Base-by-base conservation (phyloP, 2,888 invertebrate species). In the Prenolepis imparis region DNA sequence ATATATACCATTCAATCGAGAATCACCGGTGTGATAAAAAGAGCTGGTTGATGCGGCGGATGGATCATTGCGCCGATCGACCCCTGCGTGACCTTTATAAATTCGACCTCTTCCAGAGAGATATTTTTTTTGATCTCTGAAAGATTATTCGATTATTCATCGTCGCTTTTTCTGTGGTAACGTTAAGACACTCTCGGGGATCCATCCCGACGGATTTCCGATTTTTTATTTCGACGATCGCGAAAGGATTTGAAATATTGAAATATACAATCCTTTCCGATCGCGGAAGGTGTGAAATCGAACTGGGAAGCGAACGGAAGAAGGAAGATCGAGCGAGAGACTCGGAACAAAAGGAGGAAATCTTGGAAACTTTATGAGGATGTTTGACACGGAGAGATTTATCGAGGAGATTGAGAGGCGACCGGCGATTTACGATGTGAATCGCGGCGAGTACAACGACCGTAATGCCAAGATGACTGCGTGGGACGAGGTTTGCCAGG, bases 401-500 rank as follows among this genome's bases (percentile, higher is more conserved):
- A 94, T 94, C 86, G 85, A 83, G 44, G 94, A 94, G 81, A 91
- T 94, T 28, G 91, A 93, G 86, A 93, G 91, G 70, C 90, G 93
- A 44, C 94, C 94, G 63, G 93, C 93, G 41, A 94, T 94, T 81
- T 94, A 94, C 90, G 93, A 94, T 81, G 84, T 90, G 67, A 91
- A 91, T 73, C 92, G 92, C 81, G 90, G 91, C 72, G 91, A 92
- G 89, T 94, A 93, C 91, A 92, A 91, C 87, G 93, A 94, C 89
- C 92, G 93, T 82, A 88, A 88, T 64, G 92, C 92, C 72, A 94
- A 93, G 89, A 90, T 90, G 85, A 90, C 88, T 86, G 94, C 94
- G 80, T 94, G 94, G 94, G 90, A 91, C 83, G 92, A 94, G 84
- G 92, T 94, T 68, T 93, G 93, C 89, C 91, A 91, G 88, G 92